These are phyloP conservation scores for Hypanus sabinus DNA, from an alignment of 2,113 vertebrate genomes.

Conservation along the genomic window DNA sequence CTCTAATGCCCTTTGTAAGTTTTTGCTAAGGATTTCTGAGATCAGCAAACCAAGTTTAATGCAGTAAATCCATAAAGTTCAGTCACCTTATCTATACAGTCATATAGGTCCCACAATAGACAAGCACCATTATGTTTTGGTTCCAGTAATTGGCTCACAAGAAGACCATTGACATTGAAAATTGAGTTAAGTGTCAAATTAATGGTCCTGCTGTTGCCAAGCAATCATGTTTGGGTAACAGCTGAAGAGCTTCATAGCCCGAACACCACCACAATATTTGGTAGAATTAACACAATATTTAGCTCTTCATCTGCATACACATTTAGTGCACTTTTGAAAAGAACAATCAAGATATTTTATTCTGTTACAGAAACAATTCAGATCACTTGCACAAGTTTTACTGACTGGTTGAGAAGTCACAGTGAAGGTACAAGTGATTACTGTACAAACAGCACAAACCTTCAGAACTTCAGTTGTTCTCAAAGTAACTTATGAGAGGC, in stretches of 20 bases:
- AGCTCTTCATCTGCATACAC: neutral
- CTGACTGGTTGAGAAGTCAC: neutral
- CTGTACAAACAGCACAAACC: neutral
- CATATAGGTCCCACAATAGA: neutral
- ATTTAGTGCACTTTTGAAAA: neutral
- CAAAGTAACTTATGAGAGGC: neutral
- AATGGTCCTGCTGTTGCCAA: neutral
- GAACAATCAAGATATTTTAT: neutral
- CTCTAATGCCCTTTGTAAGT: neutral
- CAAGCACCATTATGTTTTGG: neutral
- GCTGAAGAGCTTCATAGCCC: neutral
- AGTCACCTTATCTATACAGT: neutral
- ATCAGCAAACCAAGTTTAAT: neutral
- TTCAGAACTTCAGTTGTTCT: neutral
- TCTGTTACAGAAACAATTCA: neutral
- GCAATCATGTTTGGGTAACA: neutral
- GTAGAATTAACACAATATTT: neutral
- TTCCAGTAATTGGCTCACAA: neutral
- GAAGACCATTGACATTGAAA: neutral
- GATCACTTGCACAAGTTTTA: neutral
- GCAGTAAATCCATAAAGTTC: too few species aligned
- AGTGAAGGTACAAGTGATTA: too few species aligned
- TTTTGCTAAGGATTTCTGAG: neutral
- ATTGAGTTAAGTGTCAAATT: neutral
- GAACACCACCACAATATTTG: neutral